Evolutionary conservation across 2,888 invertebrate genomes (phyloP).

Genomic region (Anoplius nigerrimus): DNA sequence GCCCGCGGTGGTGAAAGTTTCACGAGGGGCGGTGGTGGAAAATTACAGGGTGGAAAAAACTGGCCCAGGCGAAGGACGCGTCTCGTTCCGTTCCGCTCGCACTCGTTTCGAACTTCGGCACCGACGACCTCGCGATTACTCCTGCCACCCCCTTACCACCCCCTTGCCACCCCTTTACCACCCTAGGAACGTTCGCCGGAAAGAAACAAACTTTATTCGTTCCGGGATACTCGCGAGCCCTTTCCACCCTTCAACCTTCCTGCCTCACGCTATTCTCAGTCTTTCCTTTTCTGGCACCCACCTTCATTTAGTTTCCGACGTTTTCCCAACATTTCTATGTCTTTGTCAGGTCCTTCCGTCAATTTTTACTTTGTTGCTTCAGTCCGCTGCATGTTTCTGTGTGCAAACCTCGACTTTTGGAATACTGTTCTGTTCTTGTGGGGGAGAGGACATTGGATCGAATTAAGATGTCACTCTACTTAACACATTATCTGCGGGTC

Average conservation of each 20-base stretch:
- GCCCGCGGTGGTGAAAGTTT: conserved; percentile 50
- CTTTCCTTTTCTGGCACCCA: too few relatives aligned
- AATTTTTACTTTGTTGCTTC: too few relatives aligned
- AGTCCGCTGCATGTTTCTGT: not conserved
- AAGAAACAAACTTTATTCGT: conserved; percentile 51
- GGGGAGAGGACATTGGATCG: too few relatives aligned
- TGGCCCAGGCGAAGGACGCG: conserved; percentile 22
- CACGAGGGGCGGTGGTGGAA: conserved; percentile 34
- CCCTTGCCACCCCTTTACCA: not conserved
- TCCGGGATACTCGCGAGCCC: conserved; percentile 9
- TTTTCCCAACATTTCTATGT: too few relatives aligned
- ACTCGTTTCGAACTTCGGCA: conserved; percentile 43
- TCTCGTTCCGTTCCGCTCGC: conserved; percentile 9
- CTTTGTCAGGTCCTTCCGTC: too few relatives aligned
- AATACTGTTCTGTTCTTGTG: too few relatives aligned
- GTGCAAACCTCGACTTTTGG: not conserved
- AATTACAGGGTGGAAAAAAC: conserved; percentile 42
- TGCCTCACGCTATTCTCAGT: too few relatives aligned
- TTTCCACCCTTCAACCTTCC: not conserved
- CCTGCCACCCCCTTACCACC: conserved; percentile 14
- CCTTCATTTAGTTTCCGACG: too few relatives aligned
- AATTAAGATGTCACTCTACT: too few relatives aligned
- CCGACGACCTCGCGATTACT: conserved; percentile 45
- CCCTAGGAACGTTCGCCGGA: not conserved
- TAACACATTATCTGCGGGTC: too few relatives aligned